Conservation (phyloP, 2,888 invertebrate genomes). For the Philhelius pedissequus region DNA sequence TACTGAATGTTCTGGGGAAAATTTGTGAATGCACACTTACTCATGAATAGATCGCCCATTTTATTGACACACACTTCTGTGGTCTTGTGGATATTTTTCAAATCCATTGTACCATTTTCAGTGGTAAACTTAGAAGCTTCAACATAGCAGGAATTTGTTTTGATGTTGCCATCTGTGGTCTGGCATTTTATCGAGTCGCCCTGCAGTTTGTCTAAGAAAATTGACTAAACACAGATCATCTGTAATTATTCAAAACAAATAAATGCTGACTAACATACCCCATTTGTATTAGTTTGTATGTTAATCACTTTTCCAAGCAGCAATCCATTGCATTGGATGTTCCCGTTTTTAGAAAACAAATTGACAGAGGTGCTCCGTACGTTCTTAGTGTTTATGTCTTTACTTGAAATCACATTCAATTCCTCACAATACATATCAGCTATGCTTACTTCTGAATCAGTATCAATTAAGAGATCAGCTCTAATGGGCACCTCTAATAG, state of each 20-base stretch:
- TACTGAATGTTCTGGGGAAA: background rate
- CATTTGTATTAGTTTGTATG: slow-evolving; percentile 72
- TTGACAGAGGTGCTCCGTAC: slow-evolving; percentile 72
- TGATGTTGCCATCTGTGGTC: slow-evolving; percentile 74
- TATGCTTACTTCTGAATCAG: slow-evolving; percentile 71
- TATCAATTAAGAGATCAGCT: slow-evolving; percentile 72
- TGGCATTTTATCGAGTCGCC: slow-evolving; percentile 74
- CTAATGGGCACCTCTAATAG: slow-evolving; percentile 74
- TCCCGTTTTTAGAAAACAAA: slow-evolving; percentile 72
- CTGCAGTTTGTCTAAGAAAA: slow-evolving; percentile 75
- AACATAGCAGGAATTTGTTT: slow-evolving; percentile 76
- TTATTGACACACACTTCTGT: slow-evolving; percentile 73
- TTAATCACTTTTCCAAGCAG: slow-evolving; percentile 73
- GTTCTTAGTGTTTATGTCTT: slow-evolving; percentile 73
- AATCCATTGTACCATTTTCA: slow-evolving; percentile 72
- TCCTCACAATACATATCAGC: slow-evolving; percentile 73
- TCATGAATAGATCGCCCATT: slow-evolving; percentile 75
- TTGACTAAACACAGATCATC: slow-evolving; percentile 70
- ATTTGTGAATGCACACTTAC: slow-evolving; percentile 70
- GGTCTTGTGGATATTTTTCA: slow-evolving; percentile 77
- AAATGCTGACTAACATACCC: slow-evolving; percentile 68
- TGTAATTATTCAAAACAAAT: slow-evolving; percentile 58
- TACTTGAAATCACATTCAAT: slow-evolving; percentile 70
- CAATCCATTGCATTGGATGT: slow-evolving; percentile 74
- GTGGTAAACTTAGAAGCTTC: slow-evolving; percentile 76